Conservation (phyloP, 2,113 vertebrate genomes). For the Fulica atra region DNA sequence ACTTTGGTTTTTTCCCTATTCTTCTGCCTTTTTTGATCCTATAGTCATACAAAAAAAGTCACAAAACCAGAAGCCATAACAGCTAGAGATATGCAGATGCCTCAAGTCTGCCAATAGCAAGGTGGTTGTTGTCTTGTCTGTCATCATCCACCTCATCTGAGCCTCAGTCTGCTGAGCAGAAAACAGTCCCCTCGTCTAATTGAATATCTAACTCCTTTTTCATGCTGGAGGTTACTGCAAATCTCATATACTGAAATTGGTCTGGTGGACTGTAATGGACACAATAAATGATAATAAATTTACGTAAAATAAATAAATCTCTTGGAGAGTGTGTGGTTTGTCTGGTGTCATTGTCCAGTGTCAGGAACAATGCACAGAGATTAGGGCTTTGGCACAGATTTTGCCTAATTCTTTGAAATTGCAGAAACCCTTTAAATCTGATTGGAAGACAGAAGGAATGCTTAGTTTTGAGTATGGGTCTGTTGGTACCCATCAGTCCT, state of each 20-base stretch:
- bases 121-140: neutral
- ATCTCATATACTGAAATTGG: neutral
- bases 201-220: neutral
- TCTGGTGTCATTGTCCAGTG: neutral
- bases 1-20: rapidly evolving
- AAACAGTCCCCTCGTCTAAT: neutral
- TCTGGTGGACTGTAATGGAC: neutral
- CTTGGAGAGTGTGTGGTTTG: neutral
- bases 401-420: neutral
- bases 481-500: neutral
- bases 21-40: neutral
- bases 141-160: neutral
- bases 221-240: neutral
- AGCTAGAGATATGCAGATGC: neutral
- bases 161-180: neutral
- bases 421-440: neutral
- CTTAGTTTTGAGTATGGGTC: neutral
- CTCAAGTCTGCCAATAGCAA: neutral
- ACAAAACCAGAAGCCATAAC: neutral
- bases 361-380: neutral
- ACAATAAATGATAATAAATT: neutral
- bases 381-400: neutral
- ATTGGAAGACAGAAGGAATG: neutral
- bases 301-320: neutral
- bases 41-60: neutral